Evolutionary conservation across 2,888 invertebrate species (phyloP).

Genomic region (Ennomos erosarius): DNA sequence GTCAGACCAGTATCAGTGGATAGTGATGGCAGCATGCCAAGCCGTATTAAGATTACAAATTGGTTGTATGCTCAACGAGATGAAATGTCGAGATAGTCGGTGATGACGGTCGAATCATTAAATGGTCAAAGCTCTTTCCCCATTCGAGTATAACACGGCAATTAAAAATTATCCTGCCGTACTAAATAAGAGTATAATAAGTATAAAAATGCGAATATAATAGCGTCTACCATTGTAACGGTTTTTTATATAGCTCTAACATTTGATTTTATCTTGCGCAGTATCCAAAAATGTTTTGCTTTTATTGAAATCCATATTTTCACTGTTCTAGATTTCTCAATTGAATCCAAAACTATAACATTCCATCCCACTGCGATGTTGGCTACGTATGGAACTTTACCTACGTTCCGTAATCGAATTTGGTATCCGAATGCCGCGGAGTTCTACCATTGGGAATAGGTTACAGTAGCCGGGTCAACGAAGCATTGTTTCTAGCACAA

Average conservation of each 20-base stretch:
- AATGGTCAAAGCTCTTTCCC: neutral
- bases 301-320: too few relatives aligned
- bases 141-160: too few relatives aligned
- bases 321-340: too few relatives aligned
- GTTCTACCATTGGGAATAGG: conserved; percentile 24
- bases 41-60: neutral
- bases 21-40: too few relatives aligned
- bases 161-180: too few relatives aligned
- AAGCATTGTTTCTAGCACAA: conserved; percentile 33
- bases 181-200: too few relatives aligned
- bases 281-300: too few relatives aligned
- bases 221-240: too few relatives aligned
- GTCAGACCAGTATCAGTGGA: too few relatives aligned
- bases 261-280: too few relatives aligned
- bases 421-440: conserved; percentile 25
- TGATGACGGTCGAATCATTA: neutral
- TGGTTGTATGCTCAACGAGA: neutral
- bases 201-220: too few relatives aligned
- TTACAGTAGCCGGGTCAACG: conserved; percentile 23
- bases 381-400: conserved; percentile 18
- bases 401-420: conserved; percentile 26
- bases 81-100: neutral
- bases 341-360: conserved; percentile 11
- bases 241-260: too few relatives aligned
- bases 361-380: conserved; percentile 8